Evolutionary conservation across 1,140 invertebrate genomes (phyloP), one percentile per base, ranked within the genome.

Genomic region (Gonatopus flavifemur): DNA sequence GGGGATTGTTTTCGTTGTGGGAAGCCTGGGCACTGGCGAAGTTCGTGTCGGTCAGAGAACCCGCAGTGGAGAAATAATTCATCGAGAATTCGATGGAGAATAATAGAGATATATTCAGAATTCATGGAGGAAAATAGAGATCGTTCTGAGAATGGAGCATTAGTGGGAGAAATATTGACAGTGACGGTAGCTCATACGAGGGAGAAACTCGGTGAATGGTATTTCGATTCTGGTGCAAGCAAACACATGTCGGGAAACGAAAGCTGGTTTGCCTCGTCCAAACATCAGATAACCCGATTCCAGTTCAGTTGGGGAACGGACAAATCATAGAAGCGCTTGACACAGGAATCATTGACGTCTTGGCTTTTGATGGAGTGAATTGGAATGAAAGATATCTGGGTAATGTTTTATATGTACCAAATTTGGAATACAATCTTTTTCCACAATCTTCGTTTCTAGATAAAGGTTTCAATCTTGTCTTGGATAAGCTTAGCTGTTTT

Each of bases 401-500:
- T 1, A 67, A 74, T 43, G 71, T 76, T 0, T 43, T 72, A 30
- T 71, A 49, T 52, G 66, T 73, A 20, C 71, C 74, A 0, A 59
- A 75, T 13, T 36, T 57, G 31, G 46, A 47, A 30, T 55, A 18
- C 33, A 59, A 59, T 30, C 24, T 55, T 5, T 55, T 55, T 24
- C 52, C 45, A 5, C 10, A 49, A 12, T 25, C 36, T 7, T 25
- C 41, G 12, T 45, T 40, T n/a, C 6, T 46, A 1, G 40, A 51
- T 25, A 52, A 52, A 40, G 32, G 31, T 3, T 28, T 20, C 39
- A 38, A 6, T 8, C 41, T 8, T 13, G 25, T 3, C 21, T 45
- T 13, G 21, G 20, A 16, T 46, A 41, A 3, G 24, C 28, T 18
- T 7, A 20, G 6, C 24, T 8, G 1, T n/a, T 30, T 8, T 21